phyloP scores from a whole-genome alignment of 2,797 vertebrate species.

The Rhinella marina region DNA sequence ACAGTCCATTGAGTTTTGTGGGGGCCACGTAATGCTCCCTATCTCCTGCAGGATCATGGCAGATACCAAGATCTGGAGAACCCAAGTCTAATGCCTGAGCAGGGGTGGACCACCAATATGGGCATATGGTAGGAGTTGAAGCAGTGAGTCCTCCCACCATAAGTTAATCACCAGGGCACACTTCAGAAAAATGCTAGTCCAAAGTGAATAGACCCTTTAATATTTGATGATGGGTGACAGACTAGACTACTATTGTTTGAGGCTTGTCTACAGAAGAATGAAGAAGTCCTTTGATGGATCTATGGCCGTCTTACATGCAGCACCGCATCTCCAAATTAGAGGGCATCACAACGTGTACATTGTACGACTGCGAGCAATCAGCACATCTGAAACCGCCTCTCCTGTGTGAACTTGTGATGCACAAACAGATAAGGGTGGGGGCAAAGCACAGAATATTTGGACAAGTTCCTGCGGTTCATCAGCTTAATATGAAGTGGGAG shows the following conservation, averaged over 20 bases:
- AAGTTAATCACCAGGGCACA: background rate
- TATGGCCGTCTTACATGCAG: background rate
- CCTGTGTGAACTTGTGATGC: constrained; percentile 48
- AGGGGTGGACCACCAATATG: too few species aligned
- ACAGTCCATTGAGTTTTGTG: too few species aligned
- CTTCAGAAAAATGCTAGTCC: background rate
- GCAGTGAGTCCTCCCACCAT: background rate
- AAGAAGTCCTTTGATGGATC: background rate
- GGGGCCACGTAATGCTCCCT: too few species aligned
- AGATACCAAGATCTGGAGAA: too few species aligned
- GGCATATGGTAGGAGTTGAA: background rate
- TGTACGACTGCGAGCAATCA: background rate
- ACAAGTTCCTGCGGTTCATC: constrained; percentile 50
- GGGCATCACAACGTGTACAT: background rate
- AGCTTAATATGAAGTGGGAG: constrained; percentile 37
- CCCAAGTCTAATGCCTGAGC: too few species aligned
- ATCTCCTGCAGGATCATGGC: background rate
- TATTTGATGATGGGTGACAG: background rate
- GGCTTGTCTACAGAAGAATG: background rate
- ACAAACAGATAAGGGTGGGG: constrained; percentile 54
- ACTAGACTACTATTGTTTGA: background rate
- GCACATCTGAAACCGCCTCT: constrained; percentile 35
- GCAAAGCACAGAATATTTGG: constrained; percentile 52
- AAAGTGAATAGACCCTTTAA: background rate
- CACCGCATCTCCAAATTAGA: background rate